Conservation (phyloP, 2,888 invertebrate species). For the Molorchus minor region DNA sequence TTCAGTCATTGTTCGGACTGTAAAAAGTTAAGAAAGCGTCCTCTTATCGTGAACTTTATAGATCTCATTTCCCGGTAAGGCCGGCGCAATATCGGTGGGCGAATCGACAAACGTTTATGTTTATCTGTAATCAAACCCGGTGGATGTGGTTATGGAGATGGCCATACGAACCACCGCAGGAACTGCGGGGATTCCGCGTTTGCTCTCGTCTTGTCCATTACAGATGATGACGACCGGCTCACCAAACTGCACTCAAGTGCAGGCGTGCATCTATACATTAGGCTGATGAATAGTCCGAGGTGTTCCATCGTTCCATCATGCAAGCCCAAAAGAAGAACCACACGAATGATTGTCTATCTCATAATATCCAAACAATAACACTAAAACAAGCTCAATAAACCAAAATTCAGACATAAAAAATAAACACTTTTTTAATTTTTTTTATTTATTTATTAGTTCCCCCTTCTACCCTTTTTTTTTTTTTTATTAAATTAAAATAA, state of each 20-base stretch:
- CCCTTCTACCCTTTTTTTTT: no score
- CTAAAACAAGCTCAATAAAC: no score
- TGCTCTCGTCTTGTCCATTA: slow-evolving; percentile 32
- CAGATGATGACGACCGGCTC: slow-evolving; percentile 23
- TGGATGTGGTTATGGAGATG: slow-evolving; percentile 16
- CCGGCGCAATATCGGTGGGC: slow-evolving; percentile 38
- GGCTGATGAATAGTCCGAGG: neutral
- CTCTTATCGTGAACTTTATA: slow-evolving; percentile 46
- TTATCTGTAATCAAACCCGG: slow-evolving; percentile 31
- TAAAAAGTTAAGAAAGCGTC: slow-evolving; percentile 45
- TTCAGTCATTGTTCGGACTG: slow-evolving; percentile 53
- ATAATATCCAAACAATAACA: no score
- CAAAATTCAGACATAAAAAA: no score
- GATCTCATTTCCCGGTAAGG: slow-evolving; percentile 46
- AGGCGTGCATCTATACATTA: slow-evolving; percentile 23
- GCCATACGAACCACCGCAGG: slow-evolving; percentile 22
- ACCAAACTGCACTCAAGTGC: slow-evolving; percentile 28
- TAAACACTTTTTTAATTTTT: no score
- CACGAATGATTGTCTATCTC: no score
- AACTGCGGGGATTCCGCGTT: slow-evolving; percentile 11
- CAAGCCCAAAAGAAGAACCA: no score
- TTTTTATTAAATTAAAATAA: no score
- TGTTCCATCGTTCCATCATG: neutral
- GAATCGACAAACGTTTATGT: slow-evolving; percentile 30
- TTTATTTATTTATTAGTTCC: no score